Conservation (phyloP, 2,888 invertebrate species). For the Drosophila lacicola region DNA sequence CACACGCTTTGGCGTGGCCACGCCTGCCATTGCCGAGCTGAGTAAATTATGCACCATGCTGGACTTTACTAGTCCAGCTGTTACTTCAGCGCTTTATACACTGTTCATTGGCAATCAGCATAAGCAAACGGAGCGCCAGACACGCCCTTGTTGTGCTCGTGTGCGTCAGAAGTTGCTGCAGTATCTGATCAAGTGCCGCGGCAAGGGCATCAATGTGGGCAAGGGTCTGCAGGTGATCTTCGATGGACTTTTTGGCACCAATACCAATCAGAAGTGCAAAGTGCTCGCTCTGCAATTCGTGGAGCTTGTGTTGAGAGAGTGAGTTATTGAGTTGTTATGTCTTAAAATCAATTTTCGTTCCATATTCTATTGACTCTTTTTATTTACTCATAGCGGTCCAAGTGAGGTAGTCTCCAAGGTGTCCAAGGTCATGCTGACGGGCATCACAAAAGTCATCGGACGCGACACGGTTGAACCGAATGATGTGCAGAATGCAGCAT, state of each 20-base stretch:
- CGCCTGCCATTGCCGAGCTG: conserved; percentile 93
- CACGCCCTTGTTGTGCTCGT: conserved; percentile 92
- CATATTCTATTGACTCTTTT: not conserved
- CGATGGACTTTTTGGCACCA: conserved; percentile 93
- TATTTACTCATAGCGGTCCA: conserved; percentile 72
- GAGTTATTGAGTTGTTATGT: conserved; percentile 79
- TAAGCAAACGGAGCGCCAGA: conserved; percentile 89
- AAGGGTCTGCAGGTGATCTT: conserved; percentile 95
- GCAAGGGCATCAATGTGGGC: conserved; percentile 90
- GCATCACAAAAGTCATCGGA: conserved; percentile 83
- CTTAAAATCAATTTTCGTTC: no score
- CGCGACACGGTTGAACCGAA: conserved; percentile 81
- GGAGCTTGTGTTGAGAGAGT: conserved; percentile 92
- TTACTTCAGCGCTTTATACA: conserved; percentile 91
- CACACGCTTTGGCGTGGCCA: conserved; percentile 94
- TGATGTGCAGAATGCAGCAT: conserved; percentile 86
- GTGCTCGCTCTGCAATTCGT: conserved; percentile 93
- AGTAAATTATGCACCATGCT: conserved; percentile 90
- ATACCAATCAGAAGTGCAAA: conserved; percentile 93
- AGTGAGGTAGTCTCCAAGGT: conserved; percentile 83
- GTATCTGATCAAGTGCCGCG: conserved; percentile 91
- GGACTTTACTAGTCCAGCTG: conserved; percentile 90
- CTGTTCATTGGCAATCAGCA: conserved; percentile 87
- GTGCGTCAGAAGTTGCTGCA: conserved; percentile 94
- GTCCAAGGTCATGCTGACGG: conserved; percentile 83